Evolutionary conservation across 2,797 vertebrate species (phyloP).

Genomic region (Anabacerthia variegaticeps): DNA sequence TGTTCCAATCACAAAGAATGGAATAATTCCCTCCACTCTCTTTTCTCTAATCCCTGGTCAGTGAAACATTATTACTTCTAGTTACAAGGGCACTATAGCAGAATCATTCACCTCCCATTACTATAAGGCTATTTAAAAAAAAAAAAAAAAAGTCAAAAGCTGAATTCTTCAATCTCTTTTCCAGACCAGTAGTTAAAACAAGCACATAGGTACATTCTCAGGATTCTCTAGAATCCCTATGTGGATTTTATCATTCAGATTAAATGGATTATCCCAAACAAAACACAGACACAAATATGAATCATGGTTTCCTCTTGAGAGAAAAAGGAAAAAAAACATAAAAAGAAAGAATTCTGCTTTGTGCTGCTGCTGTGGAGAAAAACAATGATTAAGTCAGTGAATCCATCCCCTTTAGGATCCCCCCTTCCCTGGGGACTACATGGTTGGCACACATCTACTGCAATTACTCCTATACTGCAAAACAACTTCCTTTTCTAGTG

Average conservation of each 20-base stretch:
- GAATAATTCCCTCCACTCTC: background rate
- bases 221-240: background rate
- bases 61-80: background rate
- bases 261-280: background rate
- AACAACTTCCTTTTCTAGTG: background rate
- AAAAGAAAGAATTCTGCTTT: background rate
- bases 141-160: background rate
- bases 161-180: background rate
- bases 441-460: background rate
- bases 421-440: accelerated
- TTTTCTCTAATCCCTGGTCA: background rate
- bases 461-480: background rate
- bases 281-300: background rate
- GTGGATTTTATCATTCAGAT: background rate
- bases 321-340: background rate
- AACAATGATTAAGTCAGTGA: background rate
- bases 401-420: background rate
- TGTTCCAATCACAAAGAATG: constrained; percentile 7
- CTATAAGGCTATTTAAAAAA: background rate
- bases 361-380: background rate
- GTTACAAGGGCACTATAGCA: background rate
- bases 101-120: background rate
- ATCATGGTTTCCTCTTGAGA: background rate
- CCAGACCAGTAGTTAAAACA: background rate
- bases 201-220: background rate